A percentile compares a stretch with the other conserved stretches of the same genome.
phyloP scores from a whole-genome alignment of 2,113 vertebrate genomes.

The Manacus vitellinus region DNA sequence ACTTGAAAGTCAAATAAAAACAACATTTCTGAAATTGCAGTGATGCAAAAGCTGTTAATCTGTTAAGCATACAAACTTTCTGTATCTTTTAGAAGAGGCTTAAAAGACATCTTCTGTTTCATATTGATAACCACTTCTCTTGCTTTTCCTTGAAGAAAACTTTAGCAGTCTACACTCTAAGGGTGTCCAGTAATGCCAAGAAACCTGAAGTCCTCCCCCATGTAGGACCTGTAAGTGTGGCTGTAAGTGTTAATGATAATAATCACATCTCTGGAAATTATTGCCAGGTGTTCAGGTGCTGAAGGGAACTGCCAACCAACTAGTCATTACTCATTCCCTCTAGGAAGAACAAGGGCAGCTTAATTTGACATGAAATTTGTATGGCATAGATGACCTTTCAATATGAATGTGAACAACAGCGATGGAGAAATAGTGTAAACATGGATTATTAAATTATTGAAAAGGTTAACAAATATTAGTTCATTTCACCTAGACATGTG shows the following conservation, averaged over 20 bases:
- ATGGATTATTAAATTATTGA: neutral
- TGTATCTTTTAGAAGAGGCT: neutral
- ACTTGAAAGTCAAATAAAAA: neutral
- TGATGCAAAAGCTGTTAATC: neutral
- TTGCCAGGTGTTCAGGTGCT: neutral
- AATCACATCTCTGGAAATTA: neutral
- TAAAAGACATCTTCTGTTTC: neutral
- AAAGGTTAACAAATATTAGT: neutral
- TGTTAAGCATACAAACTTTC: neutral
- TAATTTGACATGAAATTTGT: neutral
- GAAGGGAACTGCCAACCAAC: neutral
- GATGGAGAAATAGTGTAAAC: neutral
- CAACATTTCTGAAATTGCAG: neutral
- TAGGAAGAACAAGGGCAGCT: neutral
- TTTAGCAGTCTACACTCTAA: neutral
- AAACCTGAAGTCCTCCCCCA: neutral
- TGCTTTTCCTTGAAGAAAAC: neutral
- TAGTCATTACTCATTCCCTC: rapidly evolving
- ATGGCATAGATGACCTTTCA: neutral
- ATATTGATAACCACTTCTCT: neutral
- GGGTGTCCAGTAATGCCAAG: rapidly evolving
- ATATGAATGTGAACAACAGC: neutral
- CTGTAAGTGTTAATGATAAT: neutral
- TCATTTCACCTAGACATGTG: neutral
- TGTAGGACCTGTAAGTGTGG: neutral